phyloP scores from a whole-genome alignment of 2,113 vertebrate genomes.

The Coptodon rendalli region DNA sequence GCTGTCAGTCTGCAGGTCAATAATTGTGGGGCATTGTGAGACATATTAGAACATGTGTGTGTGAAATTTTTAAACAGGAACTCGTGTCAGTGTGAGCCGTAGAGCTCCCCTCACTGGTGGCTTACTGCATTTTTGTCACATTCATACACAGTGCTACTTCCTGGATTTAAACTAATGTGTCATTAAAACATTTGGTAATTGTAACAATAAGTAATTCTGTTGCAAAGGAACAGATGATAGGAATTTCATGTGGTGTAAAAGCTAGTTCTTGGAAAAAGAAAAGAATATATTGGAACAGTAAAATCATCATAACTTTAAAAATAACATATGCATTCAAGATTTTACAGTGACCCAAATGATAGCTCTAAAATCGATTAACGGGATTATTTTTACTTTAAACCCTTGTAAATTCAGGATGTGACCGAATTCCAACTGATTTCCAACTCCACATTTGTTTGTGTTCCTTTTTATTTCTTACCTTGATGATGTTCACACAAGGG shows the following conservation, averaged over 20 bases:
- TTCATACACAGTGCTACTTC: background rate
- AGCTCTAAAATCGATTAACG: background rate
- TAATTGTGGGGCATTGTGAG: background rate
- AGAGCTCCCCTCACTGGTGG: background rate
- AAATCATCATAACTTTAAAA: background rate
- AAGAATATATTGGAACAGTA: background rate
- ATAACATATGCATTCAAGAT: background rate
- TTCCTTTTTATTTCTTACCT: constrained; percentile 4
- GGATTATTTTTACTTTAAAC: background rate
- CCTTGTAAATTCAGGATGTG: background rate
- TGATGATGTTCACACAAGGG: constrained; percentile 37
- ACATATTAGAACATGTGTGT: background rate
- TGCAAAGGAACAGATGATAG: background rate
- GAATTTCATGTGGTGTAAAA: background rate
- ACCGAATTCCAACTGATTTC: background rate
- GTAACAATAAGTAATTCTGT: background rate
- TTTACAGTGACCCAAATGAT: background rate
- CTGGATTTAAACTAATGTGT: background rate
- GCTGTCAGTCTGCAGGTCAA: background rate
- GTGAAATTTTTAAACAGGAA: background rate
- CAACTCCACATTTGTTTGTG: background rate
- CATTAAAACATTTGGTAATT: background rate
- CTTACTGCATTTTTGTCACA: background rate
- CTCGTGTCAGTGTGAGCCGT: background rate
- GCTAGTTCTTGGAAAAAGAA: background rate